Evolutionary conservation across 2,888 invertebrate genomes (phyloP), one percentile per base, ranked within the genome.

Genomic region (Calameuta filiformis): DNA sequence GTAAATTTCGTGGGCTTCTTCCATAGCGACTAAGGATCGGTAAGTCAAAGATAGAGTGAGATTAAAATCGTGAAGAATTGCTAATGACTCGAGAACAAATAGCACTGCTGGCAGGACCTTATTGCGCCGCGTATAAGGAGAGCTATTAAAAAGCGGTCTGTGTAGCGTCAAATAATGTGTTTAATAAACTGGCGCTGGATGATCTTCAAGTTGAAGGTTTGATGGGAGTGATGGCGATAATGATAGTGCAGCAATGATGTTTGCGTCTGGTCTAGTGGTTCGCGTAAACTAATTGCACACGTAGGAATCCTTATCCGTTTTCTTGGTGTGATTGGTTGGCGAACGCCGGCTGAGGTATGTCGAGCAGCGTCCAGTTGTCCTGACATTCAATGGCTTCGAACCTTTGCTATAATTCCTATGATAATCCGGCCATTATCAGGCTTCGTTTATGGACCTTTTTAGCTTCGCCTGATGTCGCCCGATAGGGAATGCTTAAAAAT

Each of bases 371-470:
- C 76, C 75, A 78, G 79, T 78, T 23, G 56, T 23, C 2, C 56
- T 23, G 56, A 56, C 56, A 81, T 78, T 73, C 78, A 76, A 78
- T 77, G 73, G 40, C 77, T 35, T 69, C 71, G 40, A 78, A 76
- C 68, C 77, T 75, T 79, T 71, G 34, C 75, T 82, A 80, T 79
- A 82, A 82, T 82, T 79, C 74, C 82, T 82, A 80, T 79, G 82
- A 81, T 83, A 82, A 81, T 83, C 79, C 31, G 33, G 79, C 76
- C 78, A 80, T 83, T 81, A 83, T 79, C 77, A 77, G 23, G 68
- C 68, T 77, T 76, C 75, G 75, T 78, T 81, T 35, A 68, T 31
- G 6, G 12, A 11, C 76, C 73, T 80, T 81, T 81, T 80, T 74
- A 73, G 76, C 78, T 56, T 12, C 56, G 23, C 15, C 56, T 35